A percentile compares a stretch with the other conserved stretches of the same genome.
Conservation (phyloP, 2,113 vertebrate species). For the Rhinopithecus roxellana region DNA sequence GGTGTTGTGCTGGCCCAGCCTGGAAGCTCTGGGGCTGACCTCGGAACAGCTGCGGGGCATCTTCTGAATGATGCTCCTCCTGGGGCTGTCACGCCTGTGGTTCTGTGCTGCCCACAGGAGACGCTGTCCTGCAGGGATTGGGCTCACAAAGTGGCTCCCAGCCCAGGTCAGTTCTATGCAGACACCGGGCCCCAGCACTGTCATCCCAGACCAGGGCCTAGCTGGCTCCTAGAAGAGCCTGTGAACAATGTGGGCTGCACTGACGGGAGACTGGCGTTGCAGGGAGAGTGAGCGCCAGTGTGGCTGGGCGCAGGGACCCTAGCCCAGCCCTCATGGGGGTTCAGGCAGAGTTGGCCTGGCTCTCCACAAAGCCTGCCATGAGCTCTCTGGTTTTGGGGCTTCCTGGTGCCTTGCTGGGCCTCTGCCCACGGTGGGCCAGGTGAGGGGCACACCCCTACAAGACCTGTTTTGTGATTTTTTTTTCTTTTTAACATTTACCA, state of each 20-base stretch:
- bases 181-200: accelerated
- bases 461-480: too few relatives aligned
- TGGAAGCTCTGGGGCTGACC: background rate
- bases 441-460: too few relatives aligned
- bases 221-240: background rate
- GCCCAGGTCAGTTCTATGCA: background rate
- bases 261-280: background rate
- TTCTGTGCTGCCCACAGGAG: background rate
- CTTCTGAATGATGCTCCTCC: background rate
- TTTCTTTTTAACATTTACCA: background rate
- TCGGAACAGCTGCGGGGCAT: background rate
- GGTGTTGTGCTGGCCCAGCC: background rate
- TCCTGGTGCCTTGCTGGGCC: background rate
- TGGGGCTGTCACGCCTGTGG: background rate
- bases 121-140: background rate
- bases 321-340: background rate
- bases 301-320: too few relatives aligned
- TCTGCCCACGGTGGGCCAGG: background rate
- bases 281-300: too few relatives aligned
- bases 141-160: too few relatives aligned
- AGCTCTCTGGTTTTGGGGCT: background rate
- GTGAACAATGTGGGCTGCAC: background rate
- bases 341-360: background rate
- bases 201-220: background rate
- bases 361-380: background rate